Base-by-base conservation (phyloP, 2,888 invertebrate genomes). In the Cosmia pyralina region DNA sequence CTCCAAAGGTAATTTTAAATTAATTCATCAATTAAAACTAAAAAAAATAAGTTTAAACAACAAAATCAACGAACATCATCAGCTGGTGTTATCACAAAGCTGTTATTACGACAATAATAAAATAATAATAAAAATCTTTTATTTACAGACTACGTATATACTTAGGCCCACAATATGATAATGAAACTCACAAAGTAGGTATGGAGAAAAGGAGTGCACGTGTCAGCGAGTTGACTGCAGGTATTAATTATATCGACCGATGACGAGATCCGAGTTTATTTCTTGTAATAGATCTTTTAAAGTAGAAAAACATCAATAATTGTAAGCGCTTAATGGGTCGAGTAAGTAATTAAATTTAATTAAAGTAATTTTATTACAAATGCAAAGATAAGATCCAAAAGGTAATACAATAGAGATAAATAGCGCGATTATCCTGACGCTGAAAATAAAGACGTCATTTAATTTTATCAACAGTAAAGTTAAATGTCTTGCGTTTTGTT, bases 381-480 rank as follows among this genome's bases (percentile, higher is more conserved):
- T 69, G 69, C 69, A 34, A 60, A 74, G 85, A 87, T 86, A 84
- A 84, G 72, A 85, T 83, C 83, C 71, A 65, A 78, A 80, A 76
- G 50, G 34, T 59, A 76, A 52, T 69, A 72, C 72, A 80, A 80
- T 80, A 52, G 68, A 80, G 81, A 80, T 76, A 69, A 67, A 67
- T 66, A 76, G 19, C 60, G 34, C 50, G 69, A 75, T 79, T 67
- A 77, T 76, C 68, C 57, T 69, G 57, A 22, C 52, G 58, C 44
- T 79, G 22, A 69, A 75, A 80, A 71, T 79, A 64, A 79, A 70
- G 62, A 44, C 75, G 22, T 64, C 68, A 64, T 28, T 55, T 71
- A 59, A 76, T 70, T 55, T 71, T 63, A 76, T 70, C 57, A 58
- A 66, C 59, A 46, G 77, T 19, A 57, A 71, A 77, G 28, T 60